Base-by-base conservation (phyloP, 2,888 invertebrate genomes). In the Chymomyza caudatula region DNA sequence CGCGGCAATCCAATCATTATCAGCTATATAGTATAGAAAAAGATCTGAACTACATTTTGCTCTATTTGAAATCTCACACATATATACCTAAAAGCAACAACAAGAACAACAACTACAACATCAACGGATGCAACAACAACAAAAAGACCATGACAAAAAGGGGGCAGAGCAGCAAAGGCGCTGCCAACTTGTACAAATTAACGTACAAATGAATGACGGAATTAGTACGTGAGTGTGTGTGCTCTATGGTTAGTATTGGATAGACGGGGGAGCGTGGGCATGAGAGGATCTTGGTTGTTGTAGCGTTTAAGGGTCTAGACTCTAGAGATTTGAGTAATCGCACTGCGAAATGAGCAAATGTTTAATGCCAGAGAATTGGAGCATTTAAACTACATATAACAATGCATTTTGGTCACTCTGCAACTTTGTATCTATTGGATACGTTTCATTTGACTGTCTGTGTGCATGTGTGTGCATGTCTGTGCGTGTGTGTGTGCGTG, bases 201-300 rank as follows among this genome's bases (percentile, higher is more conserved):
- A 78, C 86, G 79, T 85, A 74, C 70, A 81, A 78, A 86, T 81
- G 83, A 82, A 85, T 82, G 82, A 85, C 74, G 83, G 85, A 86
- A 85, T 82, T 72, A 70, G 86, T 81, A 76, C 71, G 65, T 76
- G 66, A 67, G 66, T 66, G 59, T 67, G 56, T 65, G 69, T 71
- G 49, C 11, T 1, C 49, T 51, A 51, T 51, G 29, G 8, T 37
- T 29, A 8, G 8, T 29, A 8, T 29, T 29, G 8, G 29, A 29
- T 8, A 37, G 8, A 4, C 11, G 11, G 29, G 2, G 4, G 29
- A 11, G 11, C 11, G n/a, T 37, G 29, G 0, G 29, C n/a, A n/a
- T n/a, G n/a, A n/a, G 0, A 8, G 29, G 11, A 11, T 0, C 29
- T 37, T 37, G 11, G 29, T 37, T 11, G 29, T 37, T 37, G 29